A percentile compares a stretch with the other conserved stretches of the same genome.
These are phyloP conservation scores for Andrena bucephala DNA, from an alignment of 2,888 invertebrate species.

Conservation along the genomic window DNA sequence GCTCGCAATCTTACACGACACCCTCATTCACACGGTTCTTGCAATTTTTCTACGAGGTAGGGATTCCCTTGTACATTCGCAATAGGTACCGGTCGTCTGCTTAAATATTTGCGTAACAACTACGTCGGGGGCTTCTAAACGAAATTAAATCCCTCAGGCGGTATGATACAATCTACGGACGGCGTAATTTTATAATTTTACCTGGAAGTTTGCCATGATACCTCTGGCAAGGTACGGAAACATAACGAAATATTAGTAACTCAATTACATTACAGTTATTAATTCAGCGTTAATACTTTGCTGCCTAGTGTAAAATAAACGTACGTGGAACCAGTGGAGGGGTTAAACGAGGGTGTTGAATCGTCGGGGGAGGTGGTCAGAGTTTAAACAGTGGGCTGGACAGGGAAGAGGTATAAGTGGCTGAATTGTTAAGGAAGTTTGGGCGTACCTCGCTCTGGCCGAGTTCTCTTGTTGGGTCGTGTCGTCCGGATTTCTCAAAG, in stretches of 20 bases:
- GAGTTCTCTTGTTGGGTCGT: constrained; percentile 65
- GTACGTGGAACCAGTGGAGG: neutral
- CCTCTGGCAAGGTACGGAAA: constrained; percentile 76
- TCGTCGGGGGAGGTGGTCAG: neutral
- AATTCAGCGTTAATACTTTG: constrained; percentile 26
- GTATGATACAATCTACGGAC: constrained; percentile 39
- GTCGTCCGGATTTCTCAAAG: constrained; percentile 79
- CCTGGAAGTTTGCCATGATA: constrained; percentile 85
- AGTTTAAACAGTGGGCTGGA: neutral
- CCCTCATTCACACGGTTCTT: neutral
- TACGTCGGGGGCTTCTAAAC: neutral
- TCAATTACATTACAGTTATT: constrained; percentile 26
- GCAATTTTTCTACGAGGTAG: too few relatives aligned
- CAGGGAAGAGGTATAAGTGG: neutral
- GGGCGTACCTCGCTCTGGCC: constrained; percentile 74
- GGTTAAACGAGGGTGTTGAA: constrained; percentile 11
- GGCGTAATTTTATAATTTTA: constrained; percentile 70
- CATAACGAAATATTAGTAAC: constrained; percentile 63
- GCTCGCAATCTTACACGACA: neutral
- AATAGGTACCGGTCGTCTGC: neutral
- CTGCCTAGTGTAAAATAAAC: constrained; percentile 28
- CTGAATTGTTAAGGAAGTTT: neutral
- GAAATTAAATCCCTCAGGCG: constrained; percentile 18
- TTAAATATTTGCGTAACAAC: neutral
- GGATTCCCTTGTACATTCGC: neutral